These are phyloP conservation scores for Cyprinodon variegatus DNA, from an alignment of 2,113 vertebrate species.

Conservation along the genomic window DNA sequence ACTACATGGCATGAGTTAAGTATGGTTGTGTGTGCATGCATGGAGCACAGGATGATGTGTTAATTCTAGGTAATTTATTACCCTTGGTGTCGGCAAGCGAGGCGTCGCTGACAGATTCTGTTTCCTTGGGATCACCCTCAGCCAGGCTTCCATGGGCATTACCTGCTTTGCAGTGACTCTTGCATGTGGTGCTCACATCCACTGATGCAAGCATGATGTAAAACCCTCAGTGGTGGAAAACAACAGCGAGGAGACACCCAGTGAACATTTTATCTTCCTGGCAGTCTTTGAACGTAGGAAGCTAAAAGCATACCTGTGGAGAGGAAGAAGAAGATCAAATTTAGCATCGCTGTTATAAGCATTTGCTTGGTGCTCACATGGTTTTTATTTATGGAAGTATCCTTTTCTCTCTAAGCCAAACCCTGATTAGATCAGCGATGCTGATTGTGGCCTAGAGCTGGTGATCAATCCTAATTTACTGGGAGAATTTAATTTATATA, in stretches of 20 bases:
- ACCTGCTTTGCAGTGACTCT: constrained; percentile 53
- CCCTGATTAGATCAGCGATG: constrained; percentile 78
- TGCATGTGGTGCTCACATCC: constrained; percentile 48
- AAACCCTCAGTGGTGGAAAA: constrained; percentile 63
- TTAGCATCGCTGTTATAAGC: constrained; percentile 66
- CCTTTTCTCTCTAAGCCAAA: constrained; percentile 69
- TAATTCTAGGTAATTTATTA: constrained; percentile 81
- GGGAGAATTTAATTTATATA: constrained; percentile 78
- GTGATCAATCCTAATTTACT: constrained; percentile 83
- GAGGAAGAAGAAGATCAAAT: constrained; percentile 74
- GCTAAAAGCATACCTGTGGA: constrained; percentile 81
- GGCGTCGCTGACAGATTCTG: constrained; percentile 64
- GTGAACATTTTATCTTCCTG: constrained; percentile 52
- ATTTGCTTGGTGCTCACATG: constrained; percentile 75
- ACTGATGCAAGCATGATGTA: constrained; percentile 78
- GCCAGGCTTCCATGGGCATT: constrained; percentile 58
- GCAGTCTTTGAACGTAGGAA: constrained; percentile 58
- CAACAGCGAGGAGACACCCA: constrained; percentile 57
- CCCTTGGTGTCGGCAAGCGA: constrained; percentile 55
- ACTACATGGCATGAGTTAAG: constrained; percentile 61
- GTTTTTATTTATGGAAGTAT: constrained; percentile 82
- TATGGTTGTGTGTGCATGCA: constrained; percentile 40
- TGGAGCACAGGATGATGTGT: constrained; percentile 71
- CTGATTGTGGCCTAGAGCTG: constrained; percentile 76
- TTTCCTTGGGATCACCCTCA: constrained; percentile 66